Conservation (phyloP, 1,140 invertebrate genomes). For the Berghia stephanieae region DNA sequence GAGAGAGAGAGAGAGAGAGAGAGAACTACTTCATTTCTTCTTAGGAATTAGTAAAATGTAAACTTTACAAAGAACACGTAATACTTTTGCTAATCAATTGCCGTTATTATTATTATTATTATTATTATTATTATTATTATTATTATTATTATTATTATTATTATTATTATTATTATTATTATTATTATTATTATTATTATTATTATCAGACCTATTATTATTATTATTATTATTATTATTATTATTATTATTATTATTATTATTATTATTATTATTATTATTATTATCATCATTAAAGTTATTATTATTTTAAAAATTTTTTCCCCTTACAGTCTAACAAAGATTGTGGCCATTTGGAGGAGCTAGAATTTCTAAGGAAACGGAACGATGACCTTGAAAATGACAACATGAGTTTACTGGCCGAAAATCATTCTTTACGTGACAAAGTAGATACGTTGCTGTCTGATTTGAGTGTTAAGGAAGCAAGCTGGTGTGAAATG, state of each 20-base stretch:
- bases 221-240: no score
- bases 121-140: neutral
- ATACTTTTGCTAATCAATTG: neutral
- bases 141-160: slow-evolving; percentile 18
- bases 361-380: slow-evolving; percentile 39
- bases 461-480: slow-evolving; percentile 53
- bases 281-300: no score
- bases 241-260: no score
- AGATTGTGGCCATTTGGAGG: slow-evolving; percentile 45
- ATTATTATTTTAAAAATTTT: no score
- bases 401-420: slow-evolving; percentile 44
- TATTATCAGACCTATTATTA: no score
- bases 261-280: no score
- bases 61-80: no score
- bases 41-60: no score
- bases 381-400: slow-evolving; percentile 41
- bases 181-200: neutral
- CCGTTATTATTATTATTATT: neutral
- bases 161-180: slow-evolving; percentile 36
- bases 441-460: slow-evolving; percentile 41
- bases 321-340: no score
- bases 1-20: slow-evolving; percentile 4
- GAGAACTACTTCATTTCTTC: no score
- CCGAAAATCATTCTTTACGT: slow-evolving; percentile 46
- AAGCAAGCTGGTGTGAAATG: slow-evolving; percentile 56